Evolutionary conservation across 2,888 invertebrate species (phyloP), one percentile per base, ranked within the genome.

Genomic region (Eurytoma californica): DNA sequence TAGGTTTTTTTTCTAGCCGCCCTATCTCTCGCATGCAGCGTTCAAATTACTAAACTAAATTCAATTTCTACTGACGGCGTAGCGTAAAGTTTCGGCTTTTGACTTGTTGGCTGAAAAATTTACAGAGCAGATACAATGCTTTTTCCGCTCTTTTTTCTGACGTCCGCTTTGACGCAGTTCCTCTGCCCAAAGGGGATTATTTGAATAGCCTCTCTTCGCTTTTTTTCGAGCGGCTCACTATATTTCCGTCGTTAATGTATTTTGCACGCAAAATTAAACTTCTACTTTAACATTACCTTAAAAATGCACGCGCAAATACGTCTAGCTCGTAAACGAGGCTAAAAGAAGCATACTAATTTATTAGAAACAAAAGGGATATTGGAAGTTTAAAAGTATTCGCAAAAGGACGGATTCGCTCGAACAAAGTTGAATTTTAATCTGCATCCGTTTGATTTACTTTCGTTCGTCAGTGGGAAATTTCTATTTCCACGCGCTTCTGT

Each of bases 351-450:
- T 39, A 39, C 39, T 7, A 39, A 39, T 39, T 39, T 39, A 7
- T 7, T 7, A 39, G 3, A 39, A 39, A 39, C 7, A 39, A 39
- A 39, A 7, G 39, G 39, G 39, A 39, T 39, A 39, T 39, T 39
- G 39, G 7, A 7, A 7, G 39, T 39, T 39, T 3, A 39, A 39
- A 39, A 7, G 39, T 7, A 0, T 39, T 3, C 39, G 39, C 7
- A 39, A 39, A 39, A 39, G 39, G 7, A 39, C 63, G 9, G n/a
- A 39, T 39, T 63, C 39, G 63, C 30, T 39, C 30, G 18, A 63
- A 63, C 63, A 63, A 63, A 63, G 63, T 18, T 57, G 65, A 49
- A 66, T 74, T 74, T 65, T 66, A 74, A 66, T 74, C 66, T 74
- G 73, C 66, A 58, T 66, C 58, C 57, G 49, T 66, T 74, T 74